Evolutionary conservation across 2,113 vertebrate genomes (phyloP), one percentile per base, ranked within the genome.

Genomic region (Vombatus ursinus): DNA sequence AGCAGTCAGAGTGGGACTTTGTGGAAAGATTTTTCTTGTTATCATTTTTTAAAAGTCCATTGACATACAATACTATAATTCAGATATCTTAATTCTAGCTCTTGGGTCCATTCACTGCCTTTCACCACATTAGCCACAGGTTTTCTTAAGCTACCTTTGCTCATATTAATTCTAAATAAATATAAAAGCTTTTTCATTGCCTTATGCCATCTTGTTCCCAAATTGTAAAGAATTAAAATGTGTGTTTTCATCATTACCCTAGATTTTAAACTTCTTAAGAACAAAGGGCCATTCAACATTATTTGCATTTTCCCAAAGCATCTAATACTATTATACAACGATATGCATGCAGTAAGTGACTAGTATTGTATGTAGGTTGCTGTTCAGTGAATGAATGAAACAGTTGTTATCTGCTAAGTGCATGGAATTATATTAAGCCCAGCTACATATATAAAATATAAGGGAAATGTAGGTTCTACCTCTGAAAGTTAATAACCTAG

Each of bases 161-260:
- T 93, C 95, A 47, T 89, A 11, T 61, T 96, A 0, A 95, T 92
- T 96, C 92, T 97, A n/a, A 93, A 93, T 8, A 53, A 97, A 16
- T 95, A n/a, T 48, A 50, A 96, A 95, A 94, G 94, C 2, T 54
- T 89, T 14, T 94, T 90, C 31, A 52, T 48, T 95, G 95, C 50
- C n/a, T 1, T 52, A 23, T 48, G 90, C 4, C 11, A 47, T n/a
- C 47, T 49, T 90, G 25, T 47, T 93, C 51, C 92, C 61, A 44
- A 93, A 95, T 22, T 31, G 2, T 22, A 22, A 77, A 77, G 12
- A 77, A 77, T 16, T 77, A n/a, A 77, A 61, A 61, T 28, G 25
- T 57, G 24, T 28, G 28, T 57, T 92, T 48, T 48, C 90, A 47
- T 23, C 51, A 5, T 44, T 95, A 54, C 90, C 77, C n/a, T 92